Percentiles rank a stretch among this genome's conserved stretches.
Evolutionary conservation across 2,888 invertebrate genomes (phyloP).

Genomic region (Melikaiella ostensackeni): DNA sequence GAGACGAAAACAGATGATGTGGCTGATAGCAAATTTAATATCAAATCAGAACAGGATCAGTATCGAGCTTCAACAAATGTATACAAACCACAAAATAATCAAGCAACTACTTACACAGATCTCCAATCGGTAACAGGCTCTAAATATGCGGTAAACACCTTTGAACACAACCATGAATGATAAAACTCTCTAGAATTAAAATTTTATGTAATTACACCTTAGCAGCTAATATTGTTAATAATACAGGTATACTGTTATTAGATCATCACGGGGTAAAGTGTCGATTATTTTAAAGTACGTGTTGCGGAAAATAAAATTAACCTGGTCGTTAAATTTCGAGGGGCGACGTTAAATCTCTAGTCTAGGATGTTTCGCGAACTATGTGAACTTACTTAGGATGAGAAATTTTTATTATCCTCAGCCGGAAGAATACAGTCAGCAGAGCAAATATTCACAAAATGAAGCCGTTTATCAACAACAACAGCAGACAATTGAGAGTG

Average conservation of each 20-base stretch:
- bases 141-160: conserved; percentile 56
- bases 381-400: neutral
- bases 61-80: conserved; percentile 57
- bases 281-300: neutral
- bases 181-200: neutral
- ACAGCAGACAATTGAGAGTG: conserved; percentile 45
- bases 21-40: conserved; percentile 51
- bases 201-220: neutral
- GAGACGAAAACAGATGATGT: conserved; percentile 77
- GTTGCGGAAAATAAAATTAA: neutral
- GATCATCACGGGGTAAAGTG: neutral
- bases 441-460: conserved; percentile 58
- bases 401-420: conserved; percentile 35
- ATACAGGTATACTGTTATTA: neutral
- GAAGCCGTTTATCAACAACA: conserved; percentile 61
- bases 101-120: conserved; percentile 53
- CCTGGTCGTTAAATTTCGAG: neutral
- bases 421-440: conserved; percentile 60
- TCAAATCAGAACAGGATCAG: conserved; percentile 53
- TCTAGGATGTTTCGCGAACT: neutral
- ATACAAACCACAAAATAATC: conserved; percentile 52
- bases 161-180: neutral
- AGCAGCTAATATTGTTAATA: neutral
- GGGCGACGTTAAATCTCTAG: neutral
- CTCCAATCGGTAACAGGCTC: conserved; percentile 51